phyloP scores from a whole-genome alignment of 1,140 invertebrate genomes.

The Diachasma alloeum region DNA sequence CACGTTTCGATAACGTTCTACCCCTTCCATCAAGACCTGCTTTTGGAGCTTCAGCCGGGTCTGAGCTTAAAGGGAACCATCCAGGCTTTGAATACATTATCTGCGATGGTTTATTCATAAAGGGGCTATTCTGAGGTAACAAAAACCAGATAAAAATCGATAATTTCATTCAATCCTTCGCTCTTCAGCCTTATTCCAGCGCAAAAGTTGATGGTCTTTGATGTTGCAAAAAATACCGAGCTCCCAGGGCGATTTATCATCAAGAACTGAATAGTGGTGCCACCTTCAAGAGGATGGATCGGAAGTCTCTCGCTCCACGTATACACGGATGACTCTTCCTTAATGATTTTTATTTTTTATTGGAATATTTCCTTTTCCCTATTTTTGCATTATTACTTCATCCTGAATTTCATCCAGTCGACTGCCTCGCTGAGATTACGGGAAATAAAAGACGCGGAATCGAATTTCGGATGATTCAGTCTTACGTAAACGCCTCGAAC shows the following conservation, averaged over 20 bases:
- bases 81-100: not conserved
- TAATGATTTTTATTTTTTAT: not conserved
- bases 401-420: not conserved
- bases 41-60: not conserved
- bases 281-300: conserved; percentile 10
- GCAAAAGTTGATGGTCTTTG: not conserved
- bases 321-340: not conserved
- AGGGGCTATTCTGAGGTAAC: not conserved
- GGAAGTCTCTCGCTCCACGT: not conserved
- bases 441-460: not conserved
- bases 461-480: not conserved
- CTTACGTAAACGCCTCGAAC: not conserved
- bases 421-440: not conserved
- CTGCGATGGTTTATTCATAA: conserved; percentile 1
- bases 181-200: not conserved
- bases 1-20: not conserved
- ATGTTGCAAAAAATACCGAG: not conserved
- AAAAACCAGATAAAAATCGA: not conserved
- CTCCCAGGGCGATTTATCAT: not conserved
- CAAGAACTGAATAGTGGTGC: not conserved
- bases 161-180: not conserved
- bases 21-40: not conserved
- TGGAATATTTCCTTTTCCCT: not conserved
- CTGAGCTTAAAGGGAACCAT: not conserved
- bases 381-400: not conserved